Evolutionary conservation across 2,797 vertebrate genomes (phyloP), one percentile per base, ranked within the genome.

Genomic region (Darevskia nairensis): DNA sequence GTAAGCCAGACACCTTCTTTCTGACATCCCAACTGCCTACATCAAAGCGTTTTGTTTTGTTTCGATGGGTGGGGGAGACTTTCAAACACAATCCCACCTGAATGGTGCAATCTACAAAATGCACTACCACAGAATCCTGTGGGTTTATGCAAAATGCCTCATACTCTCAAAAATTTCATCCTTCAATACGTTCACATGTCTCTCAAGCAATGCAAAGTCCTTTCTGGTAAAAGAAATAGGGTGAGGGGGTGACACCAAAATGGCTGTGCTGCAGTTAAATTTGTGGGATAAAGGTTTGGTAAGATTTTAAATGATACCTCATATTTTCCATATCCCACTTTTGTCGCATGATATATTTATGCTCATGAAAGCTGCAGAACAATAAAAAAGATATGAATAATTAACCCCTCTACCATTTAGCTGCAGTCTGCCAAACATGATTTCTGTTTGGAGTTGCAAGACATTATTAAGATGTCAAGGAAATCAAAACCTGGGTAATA

Each of bases 401-500:
- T 2, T 35, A 93, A 92, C 23, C 1, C 87, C 68, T 25, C 88
- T n/a, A 82, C 19, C 7, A n/a, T 68, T 84, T 89, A 87, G 29
- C 32, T 91, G 27, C 27, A 90, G 25, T 19, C 81, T 86, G 35
- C 59, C 80, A 86, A 88, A 3, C 84, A 91, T 46, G 76, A 64
- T 92, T 69, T 91, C 6, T 81, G 89, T 50, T 89, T 90, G 81
- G 64, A 35, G 46, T 90, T 84, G n/a, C 32, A 84, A 88, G 23
- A 68, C 86, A 84, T 86, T 88, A 82, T 46, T 85, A 86, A 91
- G 88, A 64, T 39, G 90, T 82, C 82, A 79, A 68, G 19, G 84
- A 74, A 94, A 85, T 90, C 2, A 89, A 95, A 95, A 93, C 9
- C 1, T 39, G 41, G 77, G 46, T 41, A 44, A 92, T 79, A 88